These are phyloP conservation scores for Colostygia pectinataria DNA, from an alignment of 2,888 invertebrate genomes.

Conservation along the genomic window DNA sequence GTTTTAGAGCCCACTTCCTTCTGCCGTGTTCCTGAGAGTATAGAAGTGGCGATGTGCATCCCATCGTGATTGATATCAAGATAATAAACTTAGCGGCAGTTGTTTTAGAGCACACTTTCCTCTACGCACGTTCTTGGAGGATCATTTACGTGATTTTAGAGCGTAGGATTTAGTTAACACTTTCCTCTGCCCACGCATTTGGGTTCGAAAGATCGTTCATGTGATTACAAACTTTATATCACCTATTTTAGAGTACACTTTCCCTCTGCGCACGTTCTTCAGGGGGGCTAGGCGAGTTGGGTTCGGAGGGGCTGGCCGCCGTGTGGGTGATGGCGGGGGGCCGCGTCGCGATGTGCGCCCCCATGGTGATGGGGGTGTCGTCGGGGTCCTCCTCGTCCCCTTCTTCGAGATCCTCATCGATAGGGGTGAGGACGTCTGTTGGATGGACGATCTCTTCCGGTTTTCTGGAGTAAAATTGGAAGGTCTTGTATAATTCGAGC, in stretches of 20 bases:
- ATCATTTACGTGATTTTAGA: neutral
- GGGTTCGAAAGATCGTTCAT: neutral
- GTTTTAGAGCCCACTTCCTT: too few relatives aligned
- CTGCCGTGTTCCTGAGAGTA: too few relatives aligned
- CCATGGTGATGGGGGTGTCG: constrained; percentile 87
- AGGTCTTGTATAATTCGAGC: neutral
- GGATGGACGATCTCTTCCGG: constrained; percentile 85
- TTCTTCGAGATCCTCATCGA: constrained; percentile 89
- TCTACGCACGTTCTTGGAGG: neutral
- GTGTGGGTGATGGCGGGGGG: constrained; percentile 91
- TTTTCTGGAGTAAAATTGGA: constrained; percentile 54
- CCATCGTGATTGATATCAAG: too few relatives aligned
- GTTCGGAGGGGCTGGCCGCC: constrained; percentile 86
- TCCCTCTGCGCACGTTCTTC: constrained; percentile 84
- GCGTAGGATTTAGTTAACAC: neutral
- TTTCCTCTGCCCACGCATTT: neutral
- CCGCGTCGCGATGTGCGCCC: constrained; percentile 51
- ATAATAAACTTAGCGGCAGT: neutral
- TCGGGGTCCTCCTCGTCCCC: constrained; percentile 88
- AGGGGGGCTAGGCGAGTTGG: constrained; percentile 56
- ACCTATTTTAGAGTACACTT: constrained; percentile 84
- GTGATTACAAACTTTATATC: neutral
- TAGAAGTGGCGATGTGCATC: too few relatives aligned
- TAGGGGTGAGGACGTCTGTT: constrained; percentile 89
- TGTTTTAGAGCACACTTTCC: neutral